Evolutionary conservation across 1,140 invertebrate species (phyloP).

Genomic region (Sitodiplosis mosellana): DNA sequence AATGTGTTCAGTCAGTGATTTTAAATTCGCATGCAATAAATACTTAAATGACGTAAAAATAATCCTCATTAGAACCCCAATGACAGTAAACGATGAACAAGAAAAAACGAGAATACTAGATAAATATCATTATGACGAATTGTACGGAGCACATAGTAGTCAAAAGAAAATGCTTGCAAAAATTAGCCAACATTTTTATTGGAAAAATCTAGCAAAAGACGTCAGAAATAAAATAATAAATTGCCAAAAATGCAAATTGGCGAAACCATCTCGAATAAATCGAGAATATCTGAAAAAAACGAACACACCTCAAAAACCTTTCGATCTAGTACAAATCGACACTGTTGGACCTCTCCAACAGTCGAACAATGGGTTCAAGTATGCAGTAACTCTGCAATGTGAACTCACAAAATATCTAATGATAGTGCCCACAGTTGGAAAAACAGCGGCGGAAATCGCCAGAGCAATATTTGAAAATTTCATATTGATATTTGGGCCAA

Average conservation of each 20-base stretch:
- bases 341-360: conserved; percentile 7
- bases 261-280: too few relatives aligned
- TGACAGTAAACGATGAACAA: too few relatives aligned
- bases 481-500: conserved; percentile 6
- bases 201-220: conserved; percentile 4
- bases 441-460: not conserved
- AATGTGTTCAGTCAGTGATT: too few relatives aligned
- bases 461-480: conserved; percentile 8
- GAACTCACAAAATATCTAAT: too few relatives aligned
- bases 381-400: not conserved
- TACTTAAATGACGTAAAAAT: too few relatives aligned
- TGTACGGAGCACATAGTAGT: not conserved
- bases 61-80: too few relatives aligned
- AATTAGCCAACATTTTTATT: not conserved
- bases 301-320: conserved; percentile 2
- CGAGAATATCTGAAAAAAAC: too few relatives aligned
- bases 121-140: not conserved
- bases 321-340: conserved; percentile 3
- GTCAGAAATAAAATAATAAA: conserved; percentile 3
- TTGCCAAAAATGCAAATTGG: conserved; percentile 1
- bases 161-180: not conserved
- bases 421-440: not conserved
- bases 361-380: not conserved
- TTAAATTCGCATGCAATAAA: too few relatives aligned
- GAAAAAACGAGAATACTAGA: too few relatives aligned